Conservation (phyloP, 2,797 vertebrate genomes). For the Oreortyx pictus region DNA sequence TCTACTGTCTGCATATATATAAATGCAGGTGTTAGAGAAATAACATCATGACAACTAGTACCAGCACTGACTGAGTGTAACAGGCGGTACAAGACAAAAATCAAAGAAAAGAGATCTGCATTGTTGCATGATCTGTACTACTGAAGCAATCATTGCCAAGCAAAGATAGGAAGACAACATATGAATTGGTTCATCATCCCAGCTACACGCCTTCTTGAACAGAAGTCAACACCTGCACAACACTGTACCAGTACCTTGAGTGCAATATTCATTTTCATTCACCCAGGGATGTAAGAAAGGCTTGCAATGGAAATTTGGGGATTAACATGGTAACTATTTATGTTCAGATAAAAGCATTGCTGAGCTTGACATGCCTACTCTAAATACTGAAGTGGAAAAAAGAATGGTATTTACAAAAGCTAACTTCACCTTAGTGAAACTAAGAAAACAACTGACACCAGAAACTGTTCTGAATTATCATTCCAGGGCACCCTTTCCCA, state of each 20-base stretch:
- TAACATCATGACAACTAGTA: background rate
- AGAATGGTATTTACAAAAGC: slow-evolving; percentile 12
- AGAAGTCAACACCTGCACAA: background rate
- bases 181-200: accelerated
- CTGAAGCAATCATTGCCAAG: background rate
- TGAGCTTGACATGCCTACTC: background rate
- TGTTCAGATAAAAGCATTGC: background rate
- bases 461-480: background rate
- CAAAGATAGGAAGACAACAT: background rate
- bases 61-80: background rate
- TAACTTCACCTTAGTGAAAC: background rate
- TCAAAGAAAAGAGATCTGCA: background rate
- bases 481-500: background rate
- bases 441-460: background rate
- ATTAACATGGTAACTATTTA: background rate
- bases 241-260: background rate
- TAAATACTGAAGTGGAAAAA: slow-evolving; percentile 3
- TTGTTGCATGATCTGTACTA: background rate
- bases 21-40: background rate
- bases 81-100: background rate
- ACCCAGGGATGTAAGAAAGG: background rate
- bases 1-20: background rate
- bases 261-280: background rate
- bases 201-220: background rate
- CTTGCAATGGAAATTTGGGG: background rate